Conservation (phyloP, 2,888 invertebrate species). For the Copidosoma aretas region DNA sequence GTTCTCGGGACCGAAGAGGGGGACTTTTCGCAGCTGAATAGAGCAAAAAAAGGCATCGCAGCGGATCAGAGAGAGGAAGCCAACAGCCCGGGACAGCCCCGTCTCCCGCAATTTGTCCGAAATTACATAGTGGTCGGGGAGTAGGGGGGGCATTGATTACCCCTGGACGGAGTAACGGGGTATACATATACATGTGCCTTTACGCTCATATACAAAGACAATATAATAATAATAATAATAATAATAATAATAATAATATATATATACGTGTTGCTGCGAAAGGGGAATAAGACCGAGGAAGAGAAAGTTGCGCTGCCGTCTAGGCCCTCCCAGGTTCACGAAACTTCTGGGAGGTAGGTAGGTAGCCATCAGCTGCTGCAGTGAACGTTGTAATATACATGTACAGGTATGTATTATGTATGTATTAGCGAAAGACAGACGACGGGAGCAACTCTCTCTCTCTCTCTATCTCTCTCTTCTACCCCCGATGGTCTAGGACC, state of each 20-base stretch:
- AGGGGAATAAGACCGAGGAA: constrained; percentile 6
- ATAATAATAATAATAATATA: too few relatives aligned
- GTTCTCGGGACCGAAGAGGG: too few relatives aligned
- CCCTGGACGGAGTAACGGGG: constrained; percentile 6
- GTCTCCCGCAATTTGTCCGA: constrained; percentile 56
- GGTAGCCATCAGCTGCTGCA: constrained; percentile 41
- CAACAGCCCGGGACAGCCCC: not conserved
- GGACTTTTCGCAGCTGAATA: not conserved
- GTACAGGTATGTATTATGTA: too few relatives aligned
- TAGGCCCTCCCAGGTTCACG: constrained; percentile 58
- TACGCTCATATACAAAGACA: too few relatives aligned
- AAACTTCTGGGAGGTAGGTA: constrained; percentile 62
- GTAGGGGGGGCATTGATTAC: constrained; percentile 57
- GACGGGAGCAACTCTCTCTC: not conserved
- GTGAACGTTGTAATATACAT: too few relatives aligned
- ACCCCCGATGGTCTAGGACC: not conserved
- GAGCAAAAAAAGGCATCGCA: constrained; percentile 3
- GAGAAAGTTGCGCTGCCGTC: constrained; percentile 56
- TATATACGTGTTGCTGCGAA: not conserved
- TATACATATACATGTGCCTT: too few relatives aligned
- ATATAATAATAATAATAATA: too few relatives aligned
- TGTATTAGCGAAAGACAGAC: too few relatives aligned
- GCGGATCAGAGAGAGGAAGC: not conserved
- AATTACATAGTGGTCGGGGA: constrained; percentile 58
- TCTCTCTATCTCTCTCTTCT: too few relatives aligned